Conservation (phyloP, 2,888 invertebrate genomes). For the Plagodis pulveraria region DNA sequence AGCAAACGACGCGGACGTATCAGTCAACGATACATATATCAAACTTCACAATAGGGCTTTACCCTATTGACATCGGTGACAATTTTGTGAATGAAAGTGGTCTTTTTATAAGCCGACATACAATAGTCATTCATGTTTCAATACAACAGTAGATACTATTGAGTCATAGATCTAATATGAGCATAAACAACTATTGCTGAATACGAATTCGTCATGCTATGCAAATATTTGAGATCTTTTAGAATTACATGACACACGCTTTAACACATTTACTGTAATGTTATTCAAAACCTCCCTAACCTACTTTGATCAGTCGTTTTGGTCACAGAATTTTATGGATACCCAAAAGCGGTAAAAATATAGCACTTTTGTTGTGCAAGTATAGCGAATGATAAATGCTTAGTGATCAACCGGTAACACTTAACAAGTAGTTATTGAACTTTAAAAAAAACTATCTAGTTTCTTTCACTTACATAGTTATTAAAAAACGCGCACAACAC, state of each 20-base stretch:
- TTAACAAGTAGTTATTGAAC: too few relatives aligned
- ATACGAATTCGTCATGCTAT: constrained; percentile 20
- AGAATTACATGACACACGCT: constrained; percentile 1
- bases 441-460: too few relatives aligned
- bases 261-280: constrained; percentile 1
- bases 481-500: too few relatives aligned
- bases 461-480: too few relatives aligned
- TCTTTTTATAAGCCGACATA: constrained; percentile 29
- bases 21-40: constrained; percentile 67
- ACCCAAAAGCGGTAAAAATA: neutral
- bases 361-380: constrained; percentile 16
- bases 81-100: constrained; percentile 51
- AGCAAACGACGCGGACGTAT: constrained; percentile 54
- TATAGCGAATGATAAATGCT: constrained; percentile 12
- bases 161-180: constrained; percentile 27
- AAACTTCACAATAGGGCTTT: constrained; percentile 59
- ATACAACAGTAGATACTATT: constrained; percentile 23
- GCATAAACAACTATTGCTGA: constrained; percentile 9
- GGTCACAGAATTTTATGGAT: constrained; percentile 11
- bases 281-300: constrained; percentile 2
- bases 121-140: constrained; percentile 30
- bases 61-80: constrained; percentile 46
- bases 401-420: too few relatives aligned
- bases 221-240: constrained; percentile 2
- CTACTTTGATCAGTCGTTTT: constrained; percentile 14